Conservation (phyloP, 2,113 vertebrate genomes). For the Sinocyclocheilus maitianheensis region DNA sequence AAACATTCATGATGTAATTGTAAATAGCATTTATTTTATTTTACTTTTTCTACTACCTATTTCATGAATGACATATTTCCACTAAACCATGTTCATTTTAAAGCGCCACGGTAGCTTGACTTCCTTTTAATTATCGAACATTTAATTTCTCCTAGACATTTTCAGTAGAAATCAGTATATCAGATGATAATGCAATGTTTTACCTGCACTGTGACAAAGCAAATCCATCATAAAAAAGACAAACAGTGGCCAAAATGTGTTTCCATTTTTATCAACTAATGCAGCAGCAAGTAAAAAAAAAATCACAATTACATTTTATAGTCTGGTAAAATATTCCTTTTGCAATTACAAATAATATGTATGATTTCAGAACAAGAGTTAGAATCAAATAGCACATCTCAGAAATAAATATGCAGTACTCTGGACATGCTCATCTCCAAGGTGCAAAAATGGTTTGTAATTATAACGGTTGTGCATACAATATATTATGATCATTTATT, state of each 20-base stretch:
- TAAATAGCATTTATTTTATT: not conserved
- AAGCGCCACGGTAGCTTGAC: not conserved
- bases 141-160: not conserved
- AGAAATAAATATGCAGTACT: conserved; percentile 26
- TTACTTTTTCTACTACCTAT: not conserved
- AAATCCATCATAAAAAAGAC: not conserved
- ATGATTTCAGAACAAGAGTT: not conserved
- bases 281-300: conserved; percentile 12
- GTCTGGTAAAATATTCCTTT: conserved; percentile 23
- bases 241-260: not conserved
- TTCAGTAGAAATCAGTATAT: not conserved
- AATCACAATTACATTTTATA: conserved; percentile 9
- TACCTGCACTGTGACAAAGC: not conserved
- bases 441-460: conserved; percentile 16
- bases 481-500: conserved; percentile 27
- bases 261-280: conserved; percentile 34
- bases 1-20: too few relatives aligned
- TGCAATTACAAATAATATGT: conserved; percentile 4
- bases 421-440: conserved; percentile 16
- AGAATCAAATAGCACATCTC: conserved; percentile 6
- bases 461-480: conserved; percentile 7
- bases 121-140: not conserved
- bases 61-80: not conserved
- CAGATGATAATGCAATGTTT: not conserved
- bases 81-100: not conserved